Evolutionary conservation across 2,113 vertebrate genomes (phyloP).

Genomic region (Chaenocephalus aceratus): DNA sequence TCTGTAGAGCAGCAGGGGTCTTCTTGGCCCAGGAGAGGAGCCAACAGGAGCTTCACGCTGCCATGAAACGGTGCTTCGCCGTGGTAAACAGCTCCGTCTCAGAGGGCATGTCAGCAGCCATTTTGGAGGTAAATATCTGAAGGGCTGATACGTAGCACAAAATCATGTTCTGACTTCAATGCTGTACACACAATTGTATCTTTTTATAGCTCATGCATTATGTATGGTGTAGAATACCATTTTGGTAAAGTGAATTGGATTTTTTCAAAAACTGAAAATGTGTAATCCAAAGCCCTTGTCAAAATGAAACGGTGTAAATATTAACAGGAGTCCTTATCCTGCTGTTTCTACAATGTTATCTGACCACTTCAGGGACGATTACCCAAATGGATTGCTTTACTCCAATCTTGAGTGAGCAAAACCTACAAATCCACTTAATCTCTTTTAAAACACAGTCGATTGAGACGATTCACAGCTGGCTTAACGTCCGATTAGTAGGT

Average conservation of each 20-base stretch:
- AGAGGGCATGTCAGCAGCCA: slow-evolving; percentile 95
- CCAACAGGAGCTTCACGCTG: slow-evolving; percentile 90
- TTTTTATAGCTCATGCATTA: neutral
- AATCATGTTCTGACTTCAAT: neutral
- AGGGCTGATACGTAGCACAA: slow-evolving; percentile 21
- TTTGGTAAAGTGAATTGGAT: neutral
- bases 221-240: slow-evolving; percentile 1
- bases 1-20: slow-evolving; percentile 87
- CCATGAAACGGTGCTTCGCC: slow-evolving; percentile 85
- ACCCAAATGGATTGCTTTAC: slow-evolving; percentile 63
- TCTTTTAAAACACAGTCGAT: slow-evolving; percentile 74
- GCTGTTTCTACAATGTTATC: slow-evolving; percentile 49
- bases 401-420: slow-evolving; percentile 59
- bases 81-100: slow-evolving; percentile 94
- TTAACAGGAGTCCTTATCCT: slow-evolving; percentile 32
- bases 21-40: slow-evolving; percentile 86
- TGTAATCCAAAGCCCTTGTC: neutral
- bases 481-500: slow-evolving; percentile 74
- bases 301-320: slow-evolving; percentile 7
- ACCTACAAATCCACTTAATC: slow-evolving; percentile 78
- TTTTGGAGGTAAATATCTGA: slow-evolving; percentile 90
- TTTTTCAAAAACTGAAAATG: neutral
- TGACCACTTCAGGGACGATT: slow-evolving; percentile 58
- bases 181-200: neutral
- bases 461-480: slow-evolving; percentile 72